These are phyloP conservation scores for Sialis fuliginosa DNA, from an alignment of 2,888 invertebrate genomes.

Conservation along the genomic window DNA sequence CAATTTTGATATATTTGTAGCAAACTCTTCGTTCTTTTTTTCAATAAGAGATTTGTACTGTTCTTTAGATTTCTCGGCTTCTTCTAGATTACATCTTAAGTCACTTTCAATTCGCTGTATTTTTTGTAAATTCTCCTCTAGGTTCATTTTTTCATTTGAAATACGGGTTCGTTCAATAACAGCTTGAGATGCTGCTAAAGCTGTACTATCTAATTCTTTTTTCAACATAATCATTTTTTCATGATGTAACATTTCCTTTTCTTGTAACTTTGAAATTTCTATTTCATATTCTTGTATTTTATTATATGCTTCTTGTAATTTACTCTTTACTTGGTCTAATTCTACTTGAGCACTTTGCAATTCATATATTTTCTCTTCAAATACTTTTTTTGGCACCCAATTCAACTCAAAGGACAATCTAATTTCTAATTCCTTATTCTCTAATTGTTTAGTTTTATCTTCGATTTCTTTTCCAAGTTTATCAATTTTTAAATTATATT, in stretches of 20 bases:
- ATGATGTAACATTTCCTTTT: conserved; percentile 21
- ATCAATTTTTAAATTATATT: conserved; percentile 12
- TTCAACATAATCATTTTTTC: conserved; percentile 38
- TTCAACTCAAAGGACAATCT: conserved; percentile 30
- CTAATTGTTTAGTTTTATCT: conserved; percentile 5
- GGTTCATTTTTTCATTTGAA: conserved; percentile 45
- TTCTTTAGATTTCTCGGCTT: conserved; percentile 18
- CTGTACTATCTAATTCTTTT: conserved; percentile 50
- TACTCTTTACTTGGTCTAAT: conserved; percentile 24
- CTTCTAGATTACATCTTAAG: conserved; percentile 13
- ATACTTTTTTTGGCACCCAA: conserved; percentile 35
- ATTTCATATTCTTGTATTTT: conserved; percentile 20
- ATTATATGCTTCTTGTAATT: conserved; percentile 24
- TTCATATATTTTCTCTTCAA: conserved; percentile 30
- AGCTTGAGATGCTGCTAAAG: conserved; percentile 55
- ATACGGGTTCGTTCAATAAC: conserved; percentile 56
- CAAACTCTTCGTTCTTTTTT: conserved; percentile 14
- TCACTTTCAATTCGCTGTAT: conserved; percentile 7
- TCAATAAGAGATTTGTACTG: conserved; percentile 17
- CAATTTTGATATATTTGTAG: conserved; percentile 16
- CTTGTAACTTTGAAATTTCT: conserved; percentile 16
- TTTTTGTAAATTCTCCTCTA: conserved; percentile 45
- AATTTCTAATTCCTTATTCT: conserved; percentile 1
- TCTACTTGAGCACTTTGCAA: conserved; percentile 28
- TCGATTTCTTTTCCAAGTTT: conserved; percentile 13